Evolutionary conservation across 2,888 invertebrate genomes (phyloP).

Genomic region (Clusia tigrina): DNA sequence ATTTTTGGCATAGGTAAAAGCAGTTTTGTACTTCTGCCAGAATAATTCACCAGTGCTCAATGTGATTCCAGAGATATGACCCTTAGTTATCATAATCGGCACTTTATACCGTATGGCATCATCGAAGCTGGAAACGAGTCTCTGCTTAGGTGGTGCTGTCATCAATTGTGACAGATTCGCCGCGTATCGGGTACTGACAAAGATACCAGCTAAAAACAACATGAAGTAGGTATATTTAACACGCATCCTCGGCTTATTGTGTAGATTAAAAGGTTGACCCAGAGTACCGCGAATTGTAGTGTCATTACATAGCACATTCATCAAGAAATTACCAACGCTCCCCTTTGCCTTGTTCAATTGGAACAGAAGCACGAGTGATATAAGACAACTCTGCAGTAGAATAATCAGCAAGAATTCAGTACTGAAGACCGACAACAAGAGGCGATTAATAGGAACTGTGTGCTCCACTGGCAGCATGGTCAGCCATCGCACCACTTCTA

Average conservation of each 20-base stretch:
- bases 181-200: constrained; percentile 42
- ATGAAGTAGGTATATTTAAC: constrained; percentile 32
- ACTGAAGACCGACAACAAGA: constrained; percentile 31
- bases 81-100: constrained; percentile 34
- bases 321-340: no score
- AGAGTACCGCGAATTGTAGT: constrained; percentile 44
- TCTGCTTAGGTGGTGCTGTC: constrained; percentile 37
- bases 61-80: constrained; percentile 10
- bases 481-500: constrained; percentile 39
- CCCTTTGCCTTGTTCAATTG: no score
- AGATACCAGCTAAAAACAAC: constrained; percentile 37
- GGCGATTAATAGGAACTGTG: constrained; percentile 9
- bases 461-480: constrained; percentile 47
- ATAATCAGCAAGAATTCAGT: constrained; percentile 14
- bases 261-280: constrained; percentile 42
- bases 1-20: constrained; percentile 25
- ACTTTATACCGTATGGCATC: constrained; percentile 37
- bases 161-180: constrained; percentile 43
- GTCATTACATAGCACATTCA: no score
- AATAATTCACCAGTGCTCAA: background rate
- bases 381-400: constrained; percentile 16
- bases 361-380: constrained; percentile 30
- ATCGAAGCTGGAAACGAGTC: constrained; percentile 35
- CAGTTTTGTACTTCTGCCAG: constrained; percentile 17
- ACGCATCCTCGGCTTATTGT: constrained; percentile 17